Evolutionary conservation across 1,140 invertebrate species (phyloP), one percentile per base, ranked within the genome.

Genomic region (Macrobrachium rosenbergii): DNA sequence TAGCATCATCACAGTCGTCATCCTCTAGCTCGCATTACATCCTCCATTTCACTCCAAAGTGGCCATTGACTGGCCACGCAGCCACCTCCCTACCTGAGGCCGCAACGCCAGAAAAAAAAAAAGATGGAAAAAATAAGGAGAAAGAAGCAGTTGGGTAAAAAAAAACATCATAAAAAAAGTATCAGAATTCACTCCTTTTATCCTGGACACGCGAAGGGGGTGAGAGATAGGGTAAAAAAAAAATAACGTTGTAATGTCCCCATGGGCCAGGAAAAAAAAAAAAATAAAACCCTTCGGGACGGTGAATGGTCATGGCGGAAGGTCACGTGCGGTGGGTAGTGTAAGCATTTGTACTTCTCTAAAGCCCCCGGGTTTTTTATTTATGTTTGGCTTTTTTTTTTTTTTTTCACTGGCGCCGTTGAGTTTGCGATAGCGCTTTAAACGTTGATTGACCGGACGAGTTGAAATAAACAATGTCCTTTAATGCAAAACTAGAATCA

Each of bases 151-250:
- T 72, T 28, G 23, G 37, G 21, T 3, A 37, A n/a, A 83, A 83
- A 83, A 82, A 64, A 69, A 28, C 16, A 21, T 82, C 64, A 69
- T 69, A 82, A 82, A 83, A 83, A 83, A 69, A 75, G 82, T 83
- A 83, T 83, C 82, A 76, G 43, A 63, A 52, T 83, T 76, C 82
- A 83, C 82, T 83, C 82, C 82, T 83, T 82, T 83, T 83, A 83
- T 83, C 17, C 28, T 58, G 28, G 69, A 58, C 82, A 83, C 82
- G 82, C 82, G 82, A 83, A 83, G 69, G 82, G 28, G 59, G 58
- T 79, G n/a, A 79, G 52, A 19, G 19, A 28, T 67, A 67, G 64
- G 64, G 23, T 21, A 52, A 60, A 21, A 63, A 63, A 80, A 80
- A 80, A 80, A 37, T 37, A n/a, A 80, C 59, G 59, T 23, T 80